Base-by-base conservation (phyloP, 2,797 vertebrate genomes). In the Labeo calbasu region DNA sequence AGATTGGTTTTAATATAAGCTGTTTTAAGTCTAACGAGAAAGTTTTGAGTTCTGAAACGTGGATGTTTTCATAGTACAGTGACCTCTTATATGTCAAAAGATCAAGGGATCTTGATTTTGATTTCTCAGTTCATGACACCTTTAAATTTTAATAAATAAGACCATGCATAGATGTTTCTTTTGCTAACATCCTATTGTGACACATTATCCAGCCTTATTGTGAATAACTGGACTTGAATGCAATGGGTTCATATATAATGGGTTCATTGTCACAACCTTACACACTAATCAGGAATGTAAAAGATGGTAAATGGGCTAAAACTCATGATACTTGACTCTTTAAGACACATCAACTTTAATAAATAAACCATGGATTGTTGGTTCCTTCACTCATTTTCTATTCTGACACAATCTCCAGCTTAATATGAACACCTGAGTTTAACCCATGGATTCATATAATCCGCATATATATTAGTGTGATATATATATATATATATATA, bases 111-210 rank as follows among this genome's bases (percentile, higher is more conserved):
- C 8, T 43, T 43, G 32, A 36, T 36, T 36, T 36, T 36, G 32
- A 36, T 4, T 43, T 43, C 40, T 43, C 8, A 8, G 40, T 43
- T 43, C 40, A 43, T 43, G 40, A 43, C 40, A 7, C 6, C 40
- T 43, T 43, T 43, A 43, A 7, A 43, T 7, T 43, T 7, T 4
- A 43, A 7, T 43, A 7, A 43, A 8, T 7, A 43, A 43, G 40
- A 36, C 32, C 28, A 43, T 65, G 57, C 19, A 25, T 13, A 65
- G 25, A 7, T 63, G 11, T 43, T 82, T 75, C 28, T 12, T 82
- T 28, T 2, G 7, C 55, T 84, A 84, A 83, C 19, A 21, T 51
- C 23, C 61, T 23, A 48, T 81, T 46, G 28, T 79, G 25, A 66
- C 21, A 36, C 5, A 51, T 51, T 50, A 3, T 43, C 17, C 10